Evolutionary conservation across 1,140 invertebrate genomes (phyloP), one percentile per base, ranked within the genome.

Genomic region (Drosophila subobscura): DNA sequence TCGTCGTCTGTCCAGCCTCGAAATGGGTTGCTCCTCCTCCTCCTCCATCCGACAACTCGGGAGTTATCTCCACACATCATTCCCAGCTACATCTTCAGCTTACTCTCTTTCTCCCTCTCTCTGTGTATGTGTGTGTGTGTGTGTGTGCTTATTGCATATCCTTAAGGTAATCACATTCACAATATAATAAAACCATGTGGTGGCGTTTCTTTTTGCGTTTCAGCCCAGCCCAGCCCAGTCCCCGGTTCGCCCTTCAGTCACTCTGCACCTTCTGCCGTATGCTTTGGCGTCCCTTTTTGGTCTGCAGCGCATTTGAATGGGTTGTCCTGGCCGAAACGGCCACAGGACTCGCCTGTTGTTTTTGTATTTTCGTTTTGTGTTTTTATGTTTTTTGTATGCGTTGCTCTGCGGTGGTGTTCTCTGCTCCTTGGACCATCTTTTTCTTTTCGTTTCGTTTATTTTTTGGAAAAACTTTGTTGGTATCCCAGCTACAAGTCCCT

Each of bases 121-220:
- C 40, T 29, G 23, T 55, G 25, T 41, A 44, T 50, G 33, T 25
- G 22, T 44, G 50, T 56, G 40, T 64, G 63, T 70, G 56, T 72
- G 58, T 75, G 67, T 83, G 84, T 73, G 75, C 78, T 88, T 88
- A 88, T 83, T 88, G 83, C 83, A 88, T 88, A 88, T 88, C 83
- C 83, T 88, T 88, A 88, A 88, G 83, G 83, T 88, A 88, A 88
- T 88, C 83, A 88, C 83, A 88, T 88, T 88, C 83, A 83, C 83
- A 88, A 88, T 88, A 89, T 88, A 88, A 88, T 88, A 88, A 88
- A 88, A 88, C 75, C 83, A 88, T 88, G 84, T 77, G 83, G 84
- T 79, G 75, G 79, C 78, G 63, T 86, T 81, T 59, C 68, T 70
- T 81, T 81, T 74, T 83, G 75, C 74, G 74, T 75, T 83, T 61